These are phyloP conservation scores for Brachionus koreanus DNA, from an alignment of 1,140 invertebrate genomes.

Conservation along the genomic window DNA sequence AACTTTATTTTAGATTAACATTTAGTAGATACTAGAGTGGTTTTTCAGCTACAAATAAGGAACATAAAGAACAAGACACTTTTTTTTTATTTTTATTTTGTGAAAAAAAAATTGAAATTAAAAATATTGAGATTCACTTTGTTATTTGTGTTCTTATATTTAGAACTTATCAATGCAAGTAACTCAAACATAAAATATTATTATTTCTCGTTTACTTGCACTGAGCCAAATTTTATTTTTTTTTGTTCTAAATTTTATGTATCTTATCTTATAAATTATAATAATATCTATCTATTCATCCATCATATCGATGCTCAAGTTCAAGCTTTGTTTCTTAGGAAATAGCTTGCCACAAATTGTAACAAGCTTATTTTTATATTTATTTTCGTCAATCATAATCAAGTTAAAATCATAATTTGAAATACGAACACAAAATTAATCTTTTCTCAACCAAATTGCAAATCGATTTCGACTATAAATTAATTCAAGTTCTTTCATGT, in stretches of 20 bases:
- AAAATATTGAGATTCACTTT: constrained; percentile 25
- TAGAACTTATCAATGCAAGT: constrained; percentile 4
- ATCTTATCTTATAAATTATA: constrained; percentile 37
- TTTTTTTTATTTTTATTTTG: neutral
- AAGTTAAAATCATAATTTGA: constrained; percentile 37
- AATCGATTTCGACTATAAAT: constrained; percentile 25
- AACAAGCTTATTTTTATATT: neutral
- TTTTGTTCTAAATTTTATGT: neutral
- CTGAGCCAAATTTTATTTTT: neutral
- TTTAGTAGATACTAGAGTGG: no score
- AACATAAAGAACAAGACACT: no score
- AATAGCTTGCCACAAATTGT: neutral
- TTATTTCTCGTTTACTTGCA: constrained; percentile 22
- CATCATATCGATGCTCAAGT: neutral
- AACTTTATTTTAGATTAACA: no score
- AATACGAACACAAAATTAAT: constrained; percentile 13
- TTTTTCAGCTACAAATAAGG: no score
- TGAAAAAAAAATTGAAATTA: neutral
- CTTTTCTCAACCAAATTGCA: neutral
- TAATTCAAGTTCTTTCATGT: neutral
- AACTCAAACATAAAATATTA: constrained; percentile 31
- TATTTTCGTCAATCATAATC: constrained; percentile 18
- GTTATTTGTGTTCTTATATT: neutral
- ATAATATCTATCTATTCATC: constrained; percentile 15
- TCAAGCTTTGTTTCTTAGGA: neutral